Conservation (phyloP, 2,888 invertebrate genomes). For the Hirtodrosophila histrioides region DNA sequence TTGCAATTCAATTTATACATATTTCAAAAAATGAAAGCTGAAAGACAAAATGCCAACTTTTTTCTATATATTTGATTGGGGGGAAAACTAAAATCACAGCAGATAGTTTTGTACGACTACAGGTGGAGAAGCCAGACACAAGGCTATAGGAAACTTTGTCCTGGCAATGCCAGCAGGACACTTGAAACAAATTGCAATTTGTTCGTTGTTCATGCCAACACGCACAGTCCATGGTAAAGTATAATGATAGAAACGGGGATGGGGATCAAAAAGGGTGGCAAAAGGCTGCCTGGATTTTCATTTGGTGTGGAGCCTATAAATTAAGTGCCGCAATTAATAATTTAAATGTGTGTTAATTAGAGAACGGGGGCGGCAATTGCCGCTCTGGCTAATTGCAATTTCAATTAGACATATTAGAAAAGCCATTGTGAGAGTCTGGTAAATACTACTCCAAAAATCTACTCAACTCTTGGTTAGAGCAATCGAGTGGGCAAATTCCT, state of each 20-base stretch:
- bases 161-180: constrained; percentile 61
- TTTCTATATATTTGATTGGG: constrained; percentile 2
- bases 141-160: constrained; percentile 63
- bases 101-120: constrained; percentile 21
- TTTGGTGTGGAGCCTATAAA: constrained; percentile 61
- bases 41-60: constrained; percentile 47
- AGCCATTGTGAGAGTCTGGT: constrained; percentile 16
- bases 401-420: constrained; percentile 66
- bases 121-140: constrained; percentile 28
- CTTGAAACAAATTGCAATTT: constrained; percentile 77
- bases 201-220: constrained; percentile 53
- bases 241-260: background rate
- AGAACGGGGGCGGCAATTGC: constrained; percentile 24
- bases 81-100: constrained; percentile 32
- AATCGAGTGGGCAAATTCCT: background rate
- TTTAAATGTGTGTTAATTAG: constrained; percentile 79
- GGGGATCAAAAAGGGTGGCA: background rate
- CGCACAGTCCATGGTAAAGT: constrained; percentile 41
- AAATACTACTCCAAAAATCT: constrained; percentile 13
- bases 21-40: constrained; percentile 19
- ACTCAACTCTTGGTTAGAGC: constrained; percentile 26
- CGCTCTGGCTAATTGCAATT: constrained; percentile 69
- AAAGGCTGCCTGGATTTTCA: constrained; percentile 6
- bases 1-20: constrained; percentile 66
- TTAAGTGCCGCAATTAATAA: constrained; percentile 79